A percentile compares a stretch with the other conserved stretches of the same genome.
These are phyloP conservation scores for Pseudopleuronectes americanus DNA, from an alignment of 2,797 vertebrate genomes.

Conservation along the genomic window DNA sequence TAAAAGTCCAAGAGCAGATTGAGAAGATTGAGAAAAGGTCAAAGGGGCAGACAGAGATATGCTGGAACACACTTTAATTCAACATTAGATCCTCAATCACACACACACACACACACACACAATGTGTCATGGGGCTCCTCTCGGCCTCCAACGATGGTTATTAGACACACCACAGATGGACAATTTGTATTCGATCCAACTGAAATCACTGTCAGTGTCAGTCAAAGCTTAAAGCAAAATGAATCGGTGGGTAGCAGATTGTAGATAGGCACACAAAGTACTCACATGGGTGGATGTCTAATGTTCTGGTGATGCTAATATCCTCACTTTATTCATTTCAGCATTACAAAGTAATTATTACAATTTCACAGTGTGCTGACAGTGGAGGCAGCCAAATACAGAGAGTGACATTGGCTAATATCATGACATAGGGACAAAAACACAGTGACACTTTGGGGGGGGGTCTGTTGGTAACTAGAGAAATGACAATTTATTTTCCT, in stretches of 20 bases:
- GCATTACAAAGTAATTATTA: slow-evolving; percentile 45
- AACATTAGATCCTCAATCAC: slow-evolving; percentile 12
- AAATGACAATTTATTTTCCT: neutral
- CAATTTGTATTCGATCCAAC: slow-evolving; percentile 57
- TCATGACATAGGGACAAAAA: slow-evolving; percentile 8
- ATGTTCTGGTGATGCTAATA: slow-evolving; percentile 45
- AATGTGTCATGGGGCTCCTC: slow-evolving; percentile 24
- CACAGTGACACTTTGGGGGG: neutral
- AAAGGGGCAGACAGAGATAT: slow-evolving; percentile 41
- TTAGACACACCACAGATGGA: slow-evolving; percentile 69
- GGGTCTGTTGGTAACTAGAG: neutral
- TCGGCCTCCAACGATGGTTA: slow-evolving; percentile 47
- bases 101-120: slow-evolving; percentile 19
- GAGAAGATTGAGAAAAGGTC: slow-evolving; percentile 41
- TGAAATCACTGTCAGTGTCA: slow-evolving; percentile 63
- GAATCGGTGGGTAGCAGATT: slow-evolving; percentile 52
- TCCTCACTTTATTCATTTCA: slow-evolving; percentile 35
- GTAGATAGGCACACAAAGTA: slow-evolving; percentile 35
- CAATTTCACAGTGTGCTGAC: slow-evolving; percentile 35
- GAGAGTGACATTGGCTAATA: slow-evolving; percentile 29
- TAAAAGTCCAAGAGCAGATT: slow-evolving; percentile 35
- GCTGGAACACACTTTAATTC: slow-evolving; percentile 30
- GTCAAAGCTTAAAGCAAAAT: slow-evolving; percentile 53
- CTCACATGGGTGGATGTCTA: slow-evolving; percentile 1
- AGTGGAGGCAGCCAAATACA: slow-evolving; percentile 25